These are phyloP conservation scores for Portevinia maculata DNA, from an alignment of 2,888 invertebrate genomes.

Conservation along the genomic window DNA sequence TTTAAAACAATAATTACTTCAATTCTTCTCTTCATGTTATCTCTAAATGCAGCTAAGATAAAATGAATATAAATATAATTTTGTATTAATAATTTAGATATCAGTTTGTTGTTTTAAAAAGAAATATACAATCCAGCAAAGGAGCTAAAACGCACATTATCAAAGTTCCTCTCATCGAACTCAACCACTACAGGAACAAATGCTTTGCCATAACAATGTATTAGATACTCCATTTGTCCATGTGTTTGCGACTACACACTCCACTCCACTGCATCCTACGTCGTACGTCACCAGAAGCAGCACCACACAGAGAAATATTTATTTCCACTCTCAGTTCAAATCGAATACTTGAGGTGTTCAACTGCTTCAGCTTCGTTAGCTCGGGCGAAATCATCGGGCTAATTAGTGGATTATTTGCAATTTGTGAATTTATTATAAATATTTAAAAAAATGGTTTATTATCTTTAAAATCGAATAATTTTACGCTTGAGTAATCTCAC, in stretches of 20 bases:
- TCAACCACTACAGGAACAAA: conserved; percentile 26
- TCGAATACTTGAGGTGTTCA: conserved; percentile 66
- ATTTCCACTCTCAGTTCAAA: conserved; percentile 57
- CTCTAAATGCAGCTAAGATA: conserved; percentile 9
- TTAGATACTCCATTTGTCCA: conserved; percentile 19
- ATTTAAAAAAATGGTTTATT: conserved; percentile 19
- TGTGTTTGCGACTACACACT: conserved; percentile 51
- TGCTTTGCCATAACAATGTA: conserved; percentile 25
- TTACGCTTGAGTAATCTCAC: conserved; percentile 5
- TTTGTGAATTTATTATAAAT: conserved; percentile 5
- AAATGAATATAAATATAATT: conserved; percentile 32
- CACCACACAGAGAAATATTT: conserved; percentile 32
- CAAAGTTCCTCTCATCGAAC: conserved; percentile 13
- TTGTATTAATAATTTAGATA: conserved; percentile 30
- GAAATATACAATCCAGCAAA: conserved; percentile 18
- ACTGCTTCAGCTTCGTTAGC: conserved; percentile 26
- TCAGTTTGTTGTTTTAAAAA: conserved; percentile 5
- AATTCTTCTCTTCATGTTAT: neutral
- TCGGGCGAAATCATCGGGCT: conserved; percentile 3
- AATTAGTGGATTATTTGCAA: conserved; percentile 44
- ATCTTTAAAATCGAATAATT: conserved; percentile 18
- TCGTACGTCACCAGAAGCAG: conserved; percentile 20
- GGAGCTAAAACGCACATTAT: conserved; percentile 11
- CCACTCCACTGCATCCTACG: conserved; percentile 35
- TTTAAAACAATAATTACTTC: neutral